phyloP scores from a whole-genome alignment of 1,140 invertebrate species.

The Glossosoma conforme region DNA sequence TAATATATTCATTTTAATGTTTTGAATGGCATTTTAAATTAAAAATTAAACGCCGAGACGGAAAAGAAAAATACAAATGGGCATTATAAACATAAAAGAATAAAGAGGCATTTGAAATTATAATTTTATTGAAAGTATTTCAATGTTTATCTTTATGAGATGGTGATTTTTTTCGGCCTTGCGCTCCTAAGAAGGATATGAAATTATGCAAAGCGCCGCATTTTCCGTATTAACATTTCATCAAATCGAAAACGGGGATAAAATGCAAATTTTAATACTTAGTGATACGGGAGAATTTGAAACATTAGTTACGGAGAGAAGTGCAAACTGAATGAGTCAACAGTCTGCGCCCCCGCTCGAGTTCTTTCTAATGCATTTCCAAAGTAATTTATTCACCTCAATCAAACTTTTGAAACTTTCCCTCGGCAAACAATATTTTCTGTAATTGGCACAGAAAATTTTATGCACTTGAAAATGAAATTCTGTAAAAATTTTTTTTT shows the following conservation, averaged over 20 bases:
- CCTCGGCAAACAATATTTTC: background rate
- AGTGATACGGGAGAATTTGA: background rate
- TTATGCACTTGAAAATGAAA: background rate
- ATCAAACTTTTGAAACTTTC: conserved; percentile 13
- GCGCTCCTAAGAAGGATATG: too few species aligned
- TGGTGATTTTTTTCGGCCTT: too few species aligned
- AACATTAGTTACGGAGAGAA: background rate
- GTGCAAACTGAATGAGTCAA: conserved; percentile 2
- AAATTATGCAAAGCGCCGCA: background rate
- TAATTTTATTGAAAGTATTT: too few species aligned
- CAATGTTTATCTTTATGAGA: too few species aligned
- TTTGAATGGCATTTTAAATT: too few species aligned
- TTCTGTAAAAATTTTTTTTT: too few species aligned
- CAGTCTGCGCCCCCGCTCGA: background rate
- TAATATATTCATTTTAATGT: too few species aligned
- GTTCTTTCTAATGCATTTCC: conserved; percentile 20
- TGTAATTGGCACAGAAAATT: conserved; percentile 20
- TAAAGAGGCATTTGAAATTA: too few species aligned
- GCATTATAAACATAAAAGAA: too few species aligned
- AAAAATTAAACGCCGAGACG: too few species aligned
- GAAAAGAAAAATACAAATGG: too few species aligned
- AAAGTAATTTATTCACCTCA: conserved; percentile 23
- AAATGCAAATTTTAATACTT: conserved; percentile 8
- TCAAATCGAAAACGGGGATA: conserved; percentile 2
- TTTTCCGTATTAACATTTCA: conserved; percentile 9